Conservation (phyloP, 92 coral and sea anemone species). For the Anthopleura xanthogrammica region DNA sequence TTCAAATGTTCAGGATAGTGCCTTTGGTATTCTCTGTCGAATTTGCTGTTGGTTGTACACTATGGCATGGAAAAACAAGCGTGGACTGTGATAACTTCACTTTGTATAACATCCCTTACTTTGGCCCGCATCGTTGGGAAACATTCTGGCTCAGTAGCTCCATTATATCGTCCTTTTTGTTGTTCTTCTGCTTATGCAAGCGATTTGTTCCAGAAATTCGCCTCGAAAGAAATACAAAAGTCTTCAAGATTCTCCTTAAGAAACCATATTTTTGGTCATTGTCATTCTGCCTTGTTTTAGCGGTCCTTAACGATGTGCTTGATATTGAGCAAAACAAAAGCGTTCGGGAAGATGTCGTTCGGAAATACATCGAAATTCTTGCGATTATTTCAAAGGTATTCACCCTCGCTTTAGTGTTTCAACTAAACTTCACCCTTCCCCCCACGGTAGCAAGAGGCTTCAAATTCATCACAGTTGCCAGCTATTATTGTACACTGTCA, state of each 20-base stretch:
- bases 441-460: conserved; percentile 38
- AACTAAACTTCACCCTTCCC: conserved; percentile 49
- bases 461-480: conserved; percentile 31
- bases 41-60: conserved; percentile 51
- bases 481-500: conserved; percentile 39
- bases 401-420: conserved; percentile 44
- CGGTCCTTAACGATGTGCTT: conserved; percentile 40
- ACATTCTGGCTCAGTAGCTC: conserved; percentile 55
- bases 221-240: conserved; percentile 12
- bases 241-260: conserved; percentile 24
- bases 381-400: conserved; percentile 43
- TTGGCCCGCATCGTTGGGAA: conserved; percentile 58
- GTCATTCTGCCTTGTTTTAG: conserved; percentile 19
- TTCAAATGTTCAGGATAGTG: conserved; percentile 55
- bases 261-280: conserved; percentile 67
- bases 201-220: conserved; percentile 44
- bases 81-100: conserved; percentile 61
- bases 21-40: conserved; percentile 51
- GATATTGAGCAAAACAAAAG: conserved; percentile 40
- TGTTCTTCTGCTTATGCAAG: conserved; percentile 31
- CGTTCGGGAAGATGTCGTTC: no score
- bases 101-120: conserved; percentile 19
- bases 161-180: conserved; percentile 29
- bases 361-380: conserved; percentile 27
- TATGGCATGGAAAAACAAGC: conserved; percentile 41